Percentiles rank a stretch among this genome's conserved stretches.
phyloP scores from a whole-genome alignment of 2,888 invertebrate species.

The Hirtodrosophila confusa region DNA sequence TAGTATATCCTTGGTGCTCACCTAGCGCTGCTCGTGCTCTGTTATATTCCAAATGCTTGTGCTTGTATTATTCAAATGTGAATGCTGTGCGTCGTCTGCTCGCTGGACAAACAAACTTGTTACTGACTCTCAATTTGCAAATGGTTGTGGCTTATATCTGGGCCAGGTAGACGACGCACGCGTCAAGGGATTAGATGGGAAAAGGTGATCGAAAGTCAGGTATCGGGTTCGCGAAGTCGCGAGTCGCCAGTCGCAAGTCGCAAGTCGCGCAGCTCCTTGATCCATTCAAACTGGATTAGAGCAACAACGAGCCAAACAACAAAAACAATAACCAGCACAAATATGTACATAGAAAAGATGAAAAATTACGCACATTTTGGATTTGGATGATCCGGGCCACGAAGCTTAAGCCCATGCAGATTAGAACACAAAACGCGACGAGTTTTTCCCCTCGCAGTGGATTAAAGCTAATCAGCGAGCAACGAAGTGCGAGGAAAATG shows the following conservation, averaged over 20 bases:
- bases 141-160: slow-evolving; percentile 55
- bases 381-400: slow-evolving; percentile 70
- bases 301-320: slow-evolving; percentile 17
- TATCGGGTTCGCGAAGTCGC: slow-evolving; percentile 60
- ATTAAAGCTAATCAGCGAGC: slow-evolving; percentile 58
- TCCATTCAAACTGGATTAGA: slow-evolving; percentile 73
- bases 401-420: slow-evolving; percentile 71
- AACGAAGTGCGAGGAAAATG: slow-evolving; percentile 8
- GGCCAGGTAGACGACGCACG: slow-evolving; percentile 57
- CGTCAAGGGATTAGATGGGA: slow-evolving; percentile 69
- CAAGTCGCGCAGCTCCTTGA: slow-evolving; percentile 46
- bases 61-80: slow-evolving; percentile 1
- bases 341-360: slow-evolving; percentile 8
- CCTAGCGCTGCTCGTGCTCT: slow-evolving; percentile 34
- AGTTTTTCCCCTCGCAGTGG: slow-evolving; percentile 68
- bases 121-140: slow-evolving; percentile 55
- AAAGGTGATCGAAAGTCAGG: slow-evolving; percentile 66
- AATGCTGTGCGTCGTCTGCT: slow-evolving; percentile 40
- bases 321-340: too few species aligned
- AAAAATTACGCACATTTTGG: slow-evolving; percentile 56
- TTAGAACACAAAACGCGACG: slow-evolving; percentile 50
- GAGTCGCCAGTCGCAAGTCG: too few species aligned
- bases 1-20: slow-evolving; percentile 40
- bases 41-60: slow-evolving; percentile 54
- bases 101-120: slow-evolving; percentile 44